A percentile compares a stretch with the other conserved stretches of the same genome.
phyloP scores from a whole-genome alignment of 2,797 vertebrate species.

The Apogon talboti region DNA sequence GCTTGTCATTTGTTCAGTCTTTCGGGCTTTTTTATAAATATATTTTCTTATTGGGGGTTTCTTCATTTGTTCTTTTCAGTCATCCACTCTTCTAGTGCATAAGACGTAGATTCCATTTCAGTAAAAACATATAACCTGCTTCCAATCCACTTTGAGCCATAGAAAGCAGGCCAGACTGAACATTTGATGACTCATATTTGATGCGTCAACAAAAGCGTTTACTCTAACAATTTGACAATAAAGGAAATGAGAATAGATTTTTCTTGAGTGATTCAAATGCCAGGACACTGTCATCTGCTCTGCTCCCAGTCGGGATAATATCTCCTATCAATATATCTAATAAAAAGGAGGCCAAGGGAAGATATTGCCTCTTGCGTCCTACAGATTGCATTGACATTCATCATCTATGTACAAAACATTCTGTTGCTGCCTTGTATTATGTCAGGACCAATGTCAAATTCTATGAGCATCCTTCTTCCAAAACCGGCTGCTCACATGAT shows the following conservation, averaged over 20 bases:
- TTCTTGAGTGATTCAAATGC: constrained; percentile 13
- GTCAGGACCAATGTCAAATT: not conserved
- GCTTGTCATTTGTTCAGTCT: too few species aligned
- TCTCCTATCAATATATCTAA: constrained; percentile 7
- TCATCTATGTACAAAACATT: not conserved
- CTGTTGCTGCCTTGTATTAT: not conserved
- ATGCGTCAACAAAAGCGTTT: constrained; percentile 12
- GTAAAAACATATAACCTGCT: too few species aligned
- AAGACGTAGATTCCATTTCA: too few species aligned
- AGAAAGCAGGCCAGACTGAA: constrained; percentile 3
- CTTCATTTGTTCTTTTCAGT: too few species aligned
- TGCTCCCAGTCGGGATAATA: constrained; percentile 1
- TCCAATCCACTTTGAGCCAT: too few species aligned
- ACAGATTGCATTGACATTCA: not conserved
- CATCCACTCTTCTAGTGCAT: too few species aligned
- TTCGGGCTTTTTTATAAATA: too few species aligned
- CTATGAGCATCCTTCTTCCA: not conserved
- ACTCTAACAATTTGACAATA: not conserved
- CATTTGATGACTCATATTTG: constrained; percentile 36
- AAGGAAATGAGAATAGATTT: constrained; percentile 43
- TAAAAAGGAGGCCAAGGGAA: not conserved
- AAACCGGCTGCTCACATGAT: not conserved
- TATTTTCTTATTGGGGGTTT: too few species aligned
- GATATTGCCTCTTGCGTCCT: not conserved
- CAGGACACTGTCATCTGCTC: constrained; percentile 4